Percentiles rank a stretch among this genome's conserved stretches.
Conservation (phyloP, 2,888 invertebrate genomes). For the Ceraclea dissimilis region DNA sequence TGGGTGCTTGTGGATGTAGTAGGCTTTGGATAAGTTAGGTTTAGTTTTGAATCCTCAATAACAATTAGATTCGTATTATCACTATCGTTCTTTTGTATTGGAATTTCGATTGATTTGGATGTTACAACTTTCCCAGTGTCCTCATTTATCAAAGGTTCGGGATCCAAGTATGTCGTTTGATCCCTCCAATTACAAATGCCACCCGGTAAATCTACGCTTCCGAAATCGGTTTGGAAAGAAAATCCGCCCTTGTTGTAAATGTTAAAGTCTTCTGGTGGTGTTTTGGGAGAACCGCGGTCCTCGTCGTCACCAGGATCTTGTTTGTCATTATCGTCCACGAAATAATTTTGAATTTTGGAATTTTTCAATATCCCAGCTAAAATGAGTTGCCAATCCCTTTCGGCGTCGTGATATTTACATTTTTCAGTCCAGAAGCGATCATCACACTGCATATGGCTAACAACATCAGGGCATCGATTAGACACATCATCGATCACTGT, state of each 20-base stretch:
- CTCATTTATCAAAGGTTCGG: conserved; percentile 41
- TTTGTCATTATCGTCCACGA: conserved; percentile 51
- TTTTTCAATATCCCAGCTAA: conserved; percentile 44
- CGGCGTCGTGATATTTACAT: conserved; percentile 56
- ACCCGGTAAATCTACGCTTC: conserved; percentile 68
- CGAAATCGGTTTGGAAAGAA: conserved; percentile 46
- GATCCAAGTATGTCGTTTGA: conserved; percentile 67
- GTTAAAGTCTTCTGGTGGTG: conserved; percentile 25
- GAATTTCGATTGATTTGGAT: conserved; percentile 8
- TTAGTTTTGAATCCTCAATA: conserved; percentile 22
- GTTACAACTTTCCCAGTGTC: background rate
- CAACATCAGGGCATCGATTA: background rate
- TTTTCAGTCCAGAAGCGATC: conserved; percentile 55
- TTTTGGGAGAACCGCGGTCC: conserved; percentile 37
- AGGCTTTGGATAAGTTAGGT: conserved; percentile 11
- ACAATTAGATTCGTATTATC: too few relatives aligned
- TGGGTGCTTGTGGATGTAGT: conserved; percentile 14
- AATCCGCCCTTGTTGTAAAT: conserved; percentile 32
- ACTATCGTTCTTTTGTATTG: conserved; percentile 35
- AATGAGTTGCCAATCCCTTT: conserved; percentile 51
- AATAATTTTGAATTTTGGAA: conserved; percentile 29
- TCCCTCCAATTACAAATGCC: conserved; percentile 77
- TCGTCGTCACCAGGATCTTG: conserved; percentile 54
- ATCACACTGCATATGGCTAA: conserved; percentile 29
- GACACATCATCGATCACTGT: background rate